phyloP scores from a whole-genome alignment of 2,888 invertebrate genomes.

The Dicranocentrus wangi region DNA sequence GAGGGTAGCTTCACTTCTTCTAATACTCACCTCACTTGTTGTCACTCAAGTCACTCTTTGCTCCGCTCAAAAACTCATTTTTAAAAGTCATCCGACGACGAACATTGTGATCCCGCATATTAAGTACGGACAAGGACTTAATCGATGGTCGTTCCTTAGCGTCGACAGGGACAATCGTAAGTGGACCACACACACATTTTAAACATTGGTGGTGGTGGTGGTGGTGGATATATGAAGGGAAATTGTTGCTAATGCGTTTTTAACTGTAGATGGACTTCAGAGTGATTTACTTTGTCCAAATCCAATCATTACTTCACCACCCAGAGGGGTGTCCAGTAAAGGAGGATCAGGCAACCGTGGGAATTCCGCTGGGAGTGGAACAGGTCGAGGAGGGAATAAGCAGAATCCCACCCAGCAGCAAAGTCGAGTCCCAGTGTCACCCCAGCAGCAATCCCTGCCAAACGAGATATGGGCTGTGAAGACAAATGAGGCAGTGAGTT shows the following conservation, averaged over 20 bases:
- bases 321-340: background rate
- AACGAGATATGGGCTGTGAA: slow-evolving; percentile 63
- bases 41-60: slow-evolving; percentile 12
- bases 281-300: slow-evolving; percentile 57
- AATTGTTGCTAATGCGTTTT: no score
- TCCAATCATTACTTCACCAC: slow-evolving; percentile 28
- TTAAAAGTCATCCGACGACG: slow-evolving; percentile 22
- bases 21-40: slow-evolving; percentile 7
- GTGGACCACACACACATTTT: slow-evolving; percentile 15
- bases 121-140: slow-evolving; percentile 59
- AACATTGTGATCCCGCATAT: slow-evolving; percentile 58
- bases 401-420: slow-evolving; percentile 2
- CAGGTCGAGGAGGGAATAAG: slow-evolving; percentile 6
- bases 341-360: background rate
- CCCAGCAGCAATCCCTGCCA: slow-evolving; percentile 27
- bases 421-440: slow-evolving; percentile 1
- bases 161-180: slow-evolving; percentile 59
- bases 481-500: slow-evolving; percentile 30
- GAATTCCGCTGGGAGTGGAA: background rate
- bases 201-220: no score
- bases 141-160: slow-evolving; percentile 57
- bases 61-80: slow-evolving; percentile 54
- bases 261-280: slow-evolving; percentile 45
- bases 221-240: no score
- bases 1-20: background rate